Evolutionary conservation across 2,888 invertebrate genomes (phyloP).

Genomic region (Steinernema scapterisci): DNA sequence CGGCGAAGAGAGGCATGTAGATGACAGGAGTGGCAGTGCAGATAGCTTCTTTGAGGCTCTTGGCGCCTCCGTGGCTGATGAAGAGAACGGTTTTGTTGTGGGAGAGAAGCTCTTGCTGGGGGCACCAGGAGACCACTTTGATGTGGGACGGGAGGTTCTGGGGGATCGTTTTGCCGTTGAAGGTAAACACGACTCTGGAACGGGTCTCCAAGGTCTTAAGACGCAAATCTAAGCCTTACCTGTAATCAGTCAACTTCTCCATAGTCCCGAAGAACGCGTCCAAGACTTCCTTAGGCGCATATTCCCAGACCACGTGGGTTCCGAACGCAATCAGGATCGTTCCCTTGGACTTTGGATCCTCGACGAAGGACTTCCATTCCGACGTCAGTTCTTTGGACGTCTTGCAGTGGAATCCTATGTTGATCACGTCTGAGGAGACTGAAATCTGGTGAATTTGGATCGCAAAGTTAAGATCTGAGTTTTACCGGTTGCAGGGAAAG

Average conservation of each 20-base stretch:
- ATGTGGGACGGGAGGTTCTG: conserved; percentile 19
- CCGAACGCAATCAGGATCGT: conserved; percentile 40
- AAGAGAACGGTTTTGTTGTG: conserved; percentile 36
- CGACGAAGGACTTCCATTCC: conserved; percentile 35
- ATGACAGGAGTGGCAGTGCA: conserved; percentile 36
- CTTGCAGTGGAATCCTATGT: conserved; percentile 32
- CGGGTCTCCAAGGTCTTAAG: no score
- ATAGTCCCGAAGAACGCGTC: conserved; percentile 31
- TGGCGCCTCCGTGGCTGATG: conserved; percentile 33
- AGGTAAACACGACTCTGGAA: conserved; percentile 24
- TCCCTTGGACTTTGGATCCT: conserved; percentile 37
- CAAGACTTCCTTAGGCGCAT: conserved; percentile 29
- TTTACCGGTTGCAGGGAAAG: neutral
- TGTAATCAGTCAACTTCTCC: conserved; percentile 26
- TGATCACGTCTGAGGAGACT: conserved; percentile 13
- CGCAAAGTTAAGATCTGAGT: no score
- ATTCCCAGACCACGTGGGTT: conserved; percentile 34
- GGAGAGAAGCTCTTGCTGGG: conserved; percentile 36
- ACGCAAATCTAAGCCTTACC: no score
- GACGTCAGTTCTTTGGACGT: neutral
- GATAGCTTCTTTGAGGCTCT: conserved; percentile 34
- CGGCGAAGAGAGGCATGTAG: conserved; percentile 40
- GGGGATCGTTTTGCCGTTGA: conserved; percentile 19
- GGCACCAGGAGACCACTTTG: conserved; percentile 35
- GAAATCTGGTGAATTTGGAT: no score